These are phyloP conservation scores for Zootermopsis nevadensis DNA, from an alignment of 2,888 invertebrate genomes.

Conservation along the genomic window DNA sequence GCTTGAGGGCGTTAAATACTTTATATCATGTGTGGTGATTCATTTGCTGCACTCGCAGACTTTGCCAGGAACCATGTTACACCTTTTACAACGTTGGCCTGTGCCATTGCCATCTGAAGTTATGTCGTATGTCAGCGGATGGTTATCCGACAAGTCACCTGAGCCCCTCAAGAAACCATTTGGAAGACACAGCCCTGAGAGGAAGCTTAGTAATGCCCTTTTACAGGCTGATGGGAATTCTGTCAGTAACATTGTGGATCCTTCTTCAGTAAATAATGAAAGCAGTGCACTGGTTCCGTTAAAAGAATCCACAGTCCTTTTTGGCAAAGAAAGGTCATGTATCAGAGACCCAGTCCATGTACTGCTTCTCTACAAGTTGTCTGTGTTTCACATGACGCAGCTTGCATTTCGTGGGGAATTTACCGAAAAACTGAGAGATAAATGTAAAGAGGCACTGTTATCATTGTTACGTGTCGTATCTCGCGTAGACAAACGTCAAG, in stretches of 20 bases:
- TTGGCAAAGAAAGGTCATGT: not conserved
- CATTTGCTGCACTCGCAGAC: conserved; percentile 43
- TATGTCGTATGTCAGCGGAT: conserved; percentile 24
- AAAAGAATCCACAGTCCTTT: not conserved
- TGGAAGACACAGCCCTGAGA: conserved; percentile 60
- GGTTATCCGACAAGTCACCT: conserved; percentile 57
- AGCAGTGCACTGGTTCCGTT: not conserved
- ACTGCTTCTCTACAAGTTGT: conserved; percentile 63
- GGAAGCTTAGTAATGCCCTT: conserved; percentile 64
- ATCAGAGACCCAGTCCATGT: conserved; percentile 57
- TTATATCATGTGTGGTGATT: conserved; percentile 39
- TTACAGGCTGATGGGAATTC: conserved; percentile 61
- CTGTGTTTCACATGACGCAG: conserved; percentile 59
- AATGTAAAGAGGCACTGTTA: conserved; percentile 55
- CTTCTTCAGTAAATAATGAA: not conserved
- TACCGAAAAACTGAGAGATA: conserved; percentile 54
- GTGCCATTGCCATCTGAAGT: not conserved
- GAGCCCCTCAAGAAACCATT: conserved; percentile 60
- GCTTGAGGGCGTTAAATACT: not conserved
- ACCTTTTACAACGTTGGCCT: conserved; percentile 16
- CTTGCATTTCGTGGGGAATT: conserved; percentile 55
- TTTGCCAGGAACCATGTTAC: conserved; percentile 3
- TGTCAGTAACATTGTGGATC: conserved; percentile 58
- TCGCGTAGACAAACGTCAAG: not conserved
- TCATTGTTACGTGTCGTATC: not conserved